A percentile compares a stretch with the other conserved stretches of the same genome.
Evolutionary conservation across 2,797 vertebrate species (phyloP).

Genomic region (Muscicapa striata): DNA sequence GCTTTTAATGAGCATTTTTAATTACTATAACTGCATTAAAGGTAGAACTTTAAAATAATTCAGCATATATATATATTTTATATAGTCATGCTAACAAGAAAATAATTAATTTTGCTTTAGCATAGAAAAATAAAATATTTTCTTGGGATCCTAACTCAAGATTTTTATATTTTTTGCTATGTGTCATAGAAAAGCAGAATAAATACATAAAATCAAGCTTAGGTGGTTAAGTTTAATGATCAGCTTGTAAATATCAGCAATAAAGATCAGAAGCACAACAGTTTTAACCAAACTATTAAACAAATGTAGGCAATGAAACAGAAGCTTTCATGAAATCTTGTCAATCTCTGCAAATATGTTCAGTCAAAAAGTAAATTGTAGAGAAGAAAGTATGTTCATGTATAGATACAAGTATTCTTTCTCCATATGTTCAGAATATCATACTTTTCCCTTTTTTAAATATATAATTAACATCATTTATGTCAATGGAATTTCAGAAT

Average conservation of each 20-base stretch:
- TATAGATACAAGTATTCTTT: background rate
- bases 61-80: background rate
- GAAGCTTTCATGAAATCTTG: background rate
- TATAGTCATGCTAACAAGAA: background rate
- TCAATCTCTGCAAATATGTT: background rate
- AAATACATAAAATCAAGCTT: background rate
- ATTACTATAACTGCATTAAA: conserved; percentile 13
- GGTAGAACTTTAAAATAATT: conserved; percentile 24
- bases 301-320: background rate
- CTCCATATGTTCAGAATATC: background rate
- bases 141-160: background rate
- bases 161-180: background rate
- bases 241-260: background rate
- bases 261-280: background rate
- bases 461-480: background rate
- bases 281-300: background rate
- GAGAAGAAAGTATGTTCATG: background rate
- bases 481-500: background rate
- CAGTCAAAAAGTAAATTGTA: background rate
- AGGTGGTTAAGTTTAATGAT: background rate
- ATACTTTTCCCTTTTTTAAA: background rate
- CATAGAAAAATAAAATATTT: background rate
- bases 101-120: background rate
- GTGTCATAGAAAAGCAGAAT: background rate
- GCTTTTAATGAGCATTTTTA: conserved; percentile 27